These are phyloP conservation scores for Mizuhopecten yessoensis DNA, from an alignment of 1,140 invertebrate genomes.

Conservation along the genomic window DNA sequence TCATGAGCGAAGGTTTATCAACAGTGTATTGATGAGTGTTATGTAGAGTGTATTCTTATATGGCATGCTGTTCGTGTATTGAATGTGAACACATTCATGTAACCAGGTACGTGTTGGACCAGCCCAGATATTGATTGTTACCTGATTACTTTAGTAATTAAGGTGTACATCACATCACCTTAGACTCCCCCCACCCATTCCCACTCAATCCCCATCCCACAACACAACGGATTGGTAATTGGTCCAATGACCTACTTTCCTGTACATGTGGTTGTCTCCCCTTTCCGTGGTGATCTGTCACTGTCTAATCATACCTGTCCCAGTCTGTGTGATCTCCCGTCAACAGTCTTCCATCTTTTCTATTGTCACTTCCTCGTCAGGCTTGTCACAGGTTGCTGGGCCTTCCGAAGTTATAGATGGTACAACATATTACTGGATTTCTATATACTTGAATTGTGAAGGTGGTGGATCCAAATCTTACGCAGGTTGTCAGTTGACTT, in stretches of 20 bases:
- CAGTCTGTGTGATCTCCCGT: not conserved
- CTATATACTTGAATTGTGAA: too few species aligned
- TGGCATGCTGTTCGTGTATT: too few species aligned
- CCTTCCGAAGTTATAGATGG: not conserved
- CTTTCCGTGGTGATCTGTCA: not conserved
- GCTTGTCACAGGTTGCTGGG: not conserved
- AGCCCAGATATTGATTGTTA: not conserved
- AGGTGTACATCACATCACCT: not conserved
- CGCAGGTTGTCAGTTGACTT: too few species aligned
- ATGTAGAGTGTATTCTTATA: too few species aligned
- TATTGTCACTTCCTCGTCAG: too few species aligned
- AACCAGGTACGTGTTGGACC: too few species aligned
- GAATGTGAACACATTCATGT: too few species aligned
- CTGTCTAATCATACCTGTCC: not conserved
- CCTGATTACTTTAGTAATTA: not conserved
- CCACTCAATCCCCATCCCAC: too few species aligned
- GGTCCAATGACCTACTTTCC: conserved; percentile 17
- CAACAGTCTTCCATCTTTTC: not conserved
- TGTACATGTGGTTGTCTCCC: not conserved
- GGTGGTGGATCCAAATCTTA: too few species aligned
- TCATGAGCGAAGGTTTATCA: too few species aligned
- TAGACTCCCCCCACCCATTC: not conserved
- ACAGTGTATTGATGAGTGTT: too few species aligned
- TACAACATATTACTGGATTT: too few species aligned
- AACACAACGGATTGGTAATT: not conserved